These are phyloP conservation scores for Acronicta leporina DNA, from an alignment of 2,888 invertebrate species.

Conservation along the genomic window DNA sequence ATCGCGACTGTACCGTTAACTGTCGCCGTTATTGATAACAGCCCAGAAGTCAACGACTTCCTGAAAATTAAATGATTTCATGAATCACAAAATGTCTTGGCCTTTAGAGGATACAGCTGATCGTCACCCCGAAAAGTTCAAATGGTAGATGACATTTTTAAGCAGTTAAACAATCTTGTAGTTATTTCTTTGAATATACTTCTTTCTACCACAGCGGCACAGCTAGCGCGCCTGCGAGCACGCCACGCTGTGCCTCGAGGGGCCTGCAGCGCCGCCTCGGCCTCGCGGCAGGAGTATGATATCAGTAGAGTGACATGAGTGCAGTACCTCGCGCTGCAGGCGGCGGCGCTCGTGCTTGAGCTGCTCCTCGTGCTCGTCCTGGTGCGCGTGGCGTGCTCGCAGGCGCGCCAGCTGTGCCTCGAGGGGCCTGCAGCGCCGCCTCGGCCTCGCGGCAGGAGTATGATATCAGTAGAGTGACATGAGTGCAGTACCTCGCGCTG, in stretches of 20 bases:
- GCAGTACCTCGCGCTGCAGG: conserved; percentile 96
- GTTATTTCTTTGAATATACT: too few species aligned
- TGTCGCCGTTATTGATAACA: conserved; percentile 84
- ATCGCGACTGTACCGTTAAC: conserved; percentile 79
- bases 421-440: conserved; percentile 97
- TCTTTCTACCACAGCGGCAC: too few species aligned
- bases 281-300: not conserved
- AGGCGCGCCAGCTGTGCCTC: conserved; percentile 87
- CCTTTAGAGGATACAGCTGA: too few species aligned
- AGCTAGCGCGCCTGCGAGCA: too few species aligned
- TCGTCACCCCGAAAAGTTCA: too few species aligned
- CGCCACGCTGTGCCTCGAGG: too few species aligned
- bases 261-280: not conserved
- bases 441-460: conserved; percentile 90
- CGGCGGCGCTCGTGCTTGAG: conserved; percentile 91
- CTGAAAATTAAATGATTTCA: conserved; percentile 78
- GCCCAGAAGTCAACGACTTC: conserved; percentile 90
- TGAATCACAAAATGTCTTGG: conserved; percentile 8
- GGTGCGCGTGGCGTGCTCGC: not conserved
- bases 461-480: not conserved
- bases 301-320: not conserved
- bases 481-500: conserved; percentile 94
- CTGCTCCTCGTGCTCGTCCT: conserved; percentile 89
- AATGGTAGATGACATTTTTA: too few species aligned
- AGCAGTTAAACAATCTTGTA: too few species aligned